A percentile compares a stretch with the other conserved stretches of the same genome.
phyloP scores from a whole-genome alignment of 2,797 vertebrate species.

The Enteromius mattozi region DNA sequence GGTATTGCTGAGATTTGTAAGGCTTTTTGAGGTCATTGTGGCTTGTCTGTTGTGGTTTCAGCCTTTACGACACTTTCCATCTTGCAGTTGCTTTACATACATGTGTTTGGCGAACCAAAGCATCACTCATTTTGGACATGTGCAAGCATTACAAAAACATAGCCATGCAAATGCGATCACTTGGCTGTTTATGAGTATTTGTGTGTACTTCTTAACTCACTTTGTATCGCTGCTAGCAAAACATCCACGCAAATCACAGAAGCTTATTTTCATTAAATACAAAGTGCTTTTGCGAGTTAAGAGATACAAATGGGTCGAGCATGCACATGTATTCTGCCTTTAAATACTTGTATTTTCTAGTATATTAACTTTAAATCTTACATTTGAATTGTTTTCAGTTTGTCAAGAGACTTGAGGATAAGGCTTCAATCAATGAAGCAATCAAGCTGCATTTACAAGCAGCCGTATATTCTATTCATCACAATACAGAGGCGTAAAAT shows the following conservation, averaged over 20 bases:
- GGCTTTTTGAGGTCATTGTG: conserved; percentile 13
- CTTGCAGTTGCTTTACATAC: conserved; percentile 67
- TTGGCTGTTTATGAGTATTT: conserved; percentile 55
- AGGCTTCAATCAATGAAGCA: conserved; percentile 41
- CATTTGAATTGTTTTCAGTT: neutral
- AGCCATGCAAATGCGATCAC: conserved; percentile 72
- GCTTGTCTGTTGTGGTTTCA: conserved; percentile 7
- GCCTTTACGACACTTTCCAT: neutral
- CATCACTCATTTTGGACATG: conserved; percentile 26
- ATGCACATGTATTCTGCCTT: neutral
- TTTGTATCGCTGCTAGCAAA: conserved; percentile 5
- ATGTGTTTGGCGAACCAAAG: conserved; percentile 30
- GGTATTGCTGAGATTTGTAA: conserved; percentile 12
- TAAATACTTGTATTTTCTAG: neutral
- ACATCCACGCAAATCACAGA: conserved; percentile 6
- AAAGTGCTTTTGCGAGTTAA: neutral
- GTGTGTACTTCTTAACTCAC: conserved; percentile 12
- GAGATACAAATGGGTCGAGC: neutral
- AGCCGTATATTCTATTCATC: conserved; percentile 31
- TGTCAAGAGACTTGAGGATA: conserved; percentile 9
- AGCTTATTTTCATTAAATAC: conserved; percentile 30
- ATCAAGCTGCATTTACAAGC: conserved; percentile 36
- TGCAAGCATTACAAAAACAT: conserved; percentile 61
- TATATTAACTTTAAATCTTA: neutral
- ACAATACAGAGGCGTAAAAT: conserved; percentile 43